Evolutionary conservation across 1,140 invertebrate species (phyloP), one percentile per base, ranked within the genome.

Genomic region (Sinonovacula constricta): DNA sequence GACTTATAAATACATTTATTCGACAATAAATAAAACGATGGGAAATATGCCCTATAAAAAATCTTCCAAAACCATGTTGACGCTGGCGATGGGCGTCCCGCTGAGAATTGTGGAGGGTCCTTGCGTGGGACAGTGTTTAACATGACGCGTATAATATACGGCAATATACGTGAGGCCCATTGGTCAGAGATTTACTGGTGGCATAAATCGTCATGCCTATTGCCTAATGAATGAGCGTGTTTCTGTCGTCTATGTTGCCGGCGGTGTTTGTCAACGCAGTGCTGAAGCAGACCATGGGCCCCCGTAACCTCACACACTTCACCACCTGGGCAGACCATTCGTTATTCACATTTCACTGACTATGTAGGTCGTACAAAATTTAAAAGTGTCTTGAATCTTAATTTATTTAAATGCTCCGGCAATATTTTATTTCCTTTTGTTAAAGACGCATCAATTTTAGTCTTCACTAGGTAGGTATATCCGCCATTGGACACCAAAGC

Each of bases 361-460:
- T 54, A 76, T 28, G 24, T 76, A 59, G 72, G 72, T 76, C 72
- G 65, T n/a, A 49, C 49, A 39, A 66, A 65, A 76, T 31, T n/a
- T 56, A 28, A 76, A 66, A 36, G 4, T 76, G 72, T 76, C 72
- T 66, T 33, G 62, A 76, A 76, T 57, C 59, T 45, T 74, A 74
- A 74, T 74, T 74, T 74, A 74, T 74, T 34, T 57, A 74, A 59
- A 18, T 51, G 31, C 53, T 70, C 39, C 33, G 31, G 36, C 49
- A 51, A 45, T 45, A 45, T 45, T 45, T 45, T 45, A 45, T 45
- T 45, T 45, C 39, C 39, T 45, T 45, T 45, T 45, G 39, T 45
- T n/a, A n/a, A n/a, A n/a, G n/a, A n/a, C n/a, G n/a, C n/a, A n/a
- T n/a, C n/a, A n/a, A n/a, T n/a, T n/a, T n/a, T n/a, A n/a, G n/a